Base-by-base conservation (phyloP, 2,797 vertebrate species). In the Psittacula derbiana region DNA sequence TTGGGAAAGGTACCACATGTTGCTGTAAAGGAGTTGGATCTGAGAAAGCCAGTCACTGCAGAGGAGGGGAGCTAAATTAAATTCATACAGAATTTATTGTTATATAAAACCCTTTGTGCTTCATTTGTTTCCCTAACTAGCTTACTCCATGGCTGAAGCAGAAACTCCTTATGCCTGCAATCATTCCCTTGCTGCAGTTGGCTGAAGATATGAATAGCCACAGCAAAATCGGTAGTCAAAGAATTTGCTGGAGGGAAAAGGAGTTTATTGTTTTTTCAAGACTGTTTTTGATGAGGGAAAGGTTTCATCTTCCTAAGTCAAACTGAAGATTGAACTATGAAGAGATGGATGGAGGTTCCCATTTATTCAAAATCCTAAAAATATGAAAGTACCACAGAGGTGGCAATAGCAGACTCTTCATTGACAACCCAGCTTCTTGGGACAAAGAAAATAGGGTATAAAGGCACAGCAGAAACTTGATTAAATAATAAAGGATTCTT, bases 41-140 rank as follows among this genome's bases (percentile, higher is more conserved):
- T 36, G 38, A 81, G 50, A 86, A 93, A 88, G 38, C 18, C 62
- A 73, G 80, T 81, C 66, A 60, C 28, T 91, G 16, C 31, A 6
- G 13, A 20, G 19, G n/a, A 24, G n/a, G 55, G 21, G 10, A 23
- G n/a, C 85, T 80, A 86, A 73, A 36, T 43, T 13, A 40, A 52
- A 84, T 50, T 73, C 7, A 36, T n/a, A 70, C 25, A 83, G 75
- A 88, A 93, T 75, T 52, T 70, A 72, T 36, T 74, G 57, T 71
- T 86, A 92, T 95, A 93, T 92, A 92, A 84, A 92, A 91, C 31
- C 47, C 52, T 62, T 61, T 62, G 71, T 67, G 58, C 79, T 88
- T 95, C 53, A 76, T 71, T 90, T 72, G 12, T 81, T 96, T 86
- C 82, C 70, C 69, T 92, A 84, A 94, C 90, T 55, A 84, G 71